Evolutionary conservation across 2,888 invertebrate species (phyloP), one percentile per base, ranked within the genome.

Genomic region (Stegana nigrithorax): DNA sequence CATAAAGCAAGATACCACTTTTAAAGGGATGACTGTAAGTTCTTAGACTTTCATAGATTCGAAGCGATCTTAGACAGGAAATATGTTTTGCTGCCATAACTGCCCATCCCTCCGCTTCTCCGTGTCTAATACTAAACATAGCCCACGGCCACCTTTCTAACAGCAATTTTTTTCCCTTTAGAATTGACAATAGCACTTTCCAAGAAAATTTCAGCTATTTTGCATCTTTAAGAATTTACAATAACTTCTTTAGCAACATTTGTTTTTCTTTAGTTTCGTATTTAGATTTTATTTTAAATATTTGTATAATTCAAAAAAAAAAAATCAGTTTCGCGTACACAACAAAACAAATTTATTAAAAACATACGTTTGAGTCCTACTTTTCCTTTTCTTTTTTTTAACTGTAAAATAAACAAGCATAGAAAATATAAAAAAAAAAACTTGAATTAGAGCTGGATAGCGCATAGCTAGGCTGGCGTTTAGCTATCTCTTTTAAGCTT

Each of bases 311-410:
- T 27, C 14, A 27, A 51, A 53, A 19, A 53, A 32, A 21, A 14
- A 32, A 7, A 17, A 32, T 14, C 21, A 50, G 6, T 21, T 25
- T 50, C 7, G 44, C n/a, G 12, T 26, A 25, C 21, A 23, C 26
- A 26, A 50, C 50, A 50, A 25, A 14, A 19, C 44, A 44, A 17
- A 2, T 44, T 44, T 44, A n/a, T n/a, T n/a, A n/a, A n/a, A n/a
- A n/a, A n/a, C n/a, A n/a, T n/a, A n/a, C n/a, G n/a, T n/a, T n/a
- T n/a, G n/a, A 6, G 17, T 44, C n/a, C n/a, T 2, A 12, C 5
- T 32, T 32, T 32, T 32, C n/a, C 10, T 32, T 51, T 23, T 51
- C 19, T 51, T 39, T 39, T 19, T 56, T 56, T 32, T 32, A n/a
- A n/a, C 32, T 5, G 32, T 32, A 32, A 12, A 32, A n/a, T n/a